Conservation (phyloP, 2,113 vertebrate genomes). For the Nannospalax galili region DNA sequence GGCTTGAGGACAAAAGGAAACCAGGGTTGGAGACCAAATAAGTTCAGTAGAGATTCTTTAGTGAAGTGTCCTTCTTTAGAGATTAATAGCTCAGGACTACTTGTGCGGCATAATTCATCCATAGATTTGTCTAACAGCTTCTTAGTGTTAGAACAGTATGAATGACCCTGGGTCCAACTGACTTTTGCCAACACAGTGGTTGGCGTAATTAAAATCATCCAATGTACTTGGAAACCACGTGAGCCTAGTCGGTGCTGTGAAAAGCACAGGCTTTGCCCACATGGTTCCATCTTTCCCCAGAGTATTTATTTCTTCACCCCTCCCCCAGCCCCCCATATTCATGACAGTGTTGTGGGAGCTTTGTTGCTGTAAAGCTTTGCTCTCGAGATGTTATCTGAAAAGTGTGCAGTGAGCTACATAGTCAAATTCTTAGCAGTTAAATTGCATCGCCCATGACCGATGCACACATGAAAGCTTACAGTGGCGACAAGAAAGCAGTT, state of each 20-base stretch:
- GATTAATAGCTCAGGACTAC: accelerated
- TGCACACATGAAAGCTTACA: neutral
- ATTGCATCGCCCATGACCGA: neutral
- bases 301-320: neutral
- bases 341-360: neutral
- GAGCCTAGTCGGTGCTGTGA: neutral
- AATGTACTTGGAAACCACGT: neutral
- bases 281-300: neutral
- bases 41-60: accelerated
- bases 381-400: neutral
- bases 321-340: neutral
- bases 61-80: accelerated
- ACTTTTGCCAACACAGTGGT: neutral
- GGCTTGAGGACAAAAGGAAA: neutral
- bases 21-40: accelerated
- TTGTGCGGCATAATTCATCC: neutral
- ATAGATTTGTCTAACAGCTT: neutral
- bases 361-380: neutral
- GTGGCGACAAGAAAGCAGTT: neutral
- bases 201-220: neutral
- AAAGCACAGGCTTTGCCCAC: neutral
- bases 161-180: neutral
- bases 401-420: neutral
- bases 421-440: neutral
- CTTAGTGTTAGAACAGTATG: neutral